Conservation (phyloP, 2,888 invertebrate genomes). For the Drosophila monieri region DNA sequence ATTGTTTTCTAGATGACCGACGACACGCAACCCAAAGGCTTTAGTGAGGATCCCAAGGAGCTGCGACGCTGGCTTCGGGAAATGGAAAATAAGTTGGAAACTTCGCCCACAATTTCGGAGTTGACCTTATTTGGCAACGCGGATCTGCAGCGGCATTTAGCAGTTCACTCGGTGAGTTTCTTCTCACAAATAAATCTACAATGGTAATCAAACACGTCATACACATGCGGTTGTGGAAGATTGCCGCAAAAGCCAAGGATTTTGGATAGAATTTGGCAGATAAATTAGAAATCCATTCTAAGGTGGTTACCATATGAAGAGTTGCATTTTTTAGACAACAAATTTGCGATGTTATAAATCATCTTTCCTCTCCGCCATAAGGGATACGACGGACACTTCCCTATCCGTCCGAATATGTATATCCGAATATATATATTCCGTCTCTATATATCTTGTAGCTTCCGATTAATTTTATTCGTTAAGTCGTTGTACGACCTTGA, state of each 20-base stretch:
- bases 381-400: too few species aligned
- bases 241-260: too few species aligned
- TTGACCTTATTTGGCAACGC: slow-evolving; percentile 88
- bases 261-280: background rate
- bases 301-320: background rate
- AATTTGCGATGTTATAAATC: too few species aligned
- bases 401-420: too few species aligned
- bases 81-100: slow-evolving; percentile 90
- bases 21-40: slow-evolving; percentile 78
- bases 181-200: background rate
- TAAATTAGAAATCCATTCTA: background rate
- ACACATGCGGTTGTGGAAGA: background rate
- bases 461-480: too few species aligned
- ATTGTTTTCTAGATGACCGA: slow-evolving; percentile 73
- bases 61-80: slow-evolving; percentile 93
- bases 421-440: too few species aligned
- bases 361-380: too few species aligned
- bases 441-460: too few species aligned
- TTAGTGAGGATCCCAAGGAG: slow-evolving; percentile 84
- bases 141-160: slow-evolving; percentile 91
- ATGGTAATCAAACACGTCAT: too few species aligned
- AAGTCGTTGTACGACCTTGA: too few species aligned
- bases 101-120: slow-evolving; percentile 89
- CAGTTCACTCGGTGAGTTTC: slow-evolving; percentile 92
- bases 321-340: too few species aligned